Base-by-base conservation (phyloP, 2,797 vertebrate species). In the Pseudocheirus occidentalis region DNA sequence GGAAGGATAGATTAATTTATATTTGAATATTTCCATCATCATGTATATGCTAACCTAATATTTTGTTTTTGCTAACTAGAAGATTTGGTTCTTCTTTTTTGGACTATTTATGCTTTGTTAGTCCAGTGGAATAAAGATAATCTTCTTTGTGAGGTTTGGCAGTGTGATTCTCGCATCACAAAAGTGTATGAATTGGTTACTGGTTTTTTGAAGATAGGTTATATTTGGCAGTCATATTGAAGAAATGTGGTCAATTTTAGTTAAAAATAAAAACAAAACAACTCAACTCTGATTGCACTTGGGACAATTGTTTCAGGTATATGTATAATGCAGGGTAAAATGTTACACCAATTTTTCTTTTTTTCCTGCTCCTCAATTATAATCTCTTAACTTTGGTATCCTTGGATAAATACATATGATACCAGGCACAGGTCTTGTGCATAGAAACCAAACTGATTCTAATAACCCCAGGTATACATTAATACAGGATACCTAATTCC, bases 141-240 rank as follows among this genome's bases (percentile, higher is more conserved):
- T 59, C 7, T 58, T 93, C 90, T 9, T 56, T 93, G 29, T 9
- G 9, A 31, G 62, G 16, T 90, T 94, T 94, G 92, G 89, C 58
- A 56, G 1, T 55, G 16, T 93, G 90, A 50, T 21, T 81, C 81
- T 18, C 90, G 10, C 18, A 3, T 73, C 6, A 7, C 40, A 73
- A 21, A 73, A 73, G 73, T 81, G 27, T 11, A 40, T 81, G 73
- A 81, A 87, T 87, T 87, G 40, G 40, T 46, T 81, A 24, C 18
- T 81, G n/a, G 5, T 93, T 53, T 16, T 14, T 92, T 90, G 57
- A 73, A 34, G 93, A 93, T 50, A 89, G 53, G 2, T 90, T 92
- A 92, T 18, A n/a, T 96, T 89, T 95, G 66, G 52, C 56, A 91
- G 53, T 52, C 46, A 50, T 59, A n/a, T 55, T 93, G 90, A 57